A percentile compares a stretch with the other conserved stretches of the same genome.
Evolutionary conservation across 2,797 vertebrate genomes (phyloP).

Genomic region (Chromis chromis): DNA sequence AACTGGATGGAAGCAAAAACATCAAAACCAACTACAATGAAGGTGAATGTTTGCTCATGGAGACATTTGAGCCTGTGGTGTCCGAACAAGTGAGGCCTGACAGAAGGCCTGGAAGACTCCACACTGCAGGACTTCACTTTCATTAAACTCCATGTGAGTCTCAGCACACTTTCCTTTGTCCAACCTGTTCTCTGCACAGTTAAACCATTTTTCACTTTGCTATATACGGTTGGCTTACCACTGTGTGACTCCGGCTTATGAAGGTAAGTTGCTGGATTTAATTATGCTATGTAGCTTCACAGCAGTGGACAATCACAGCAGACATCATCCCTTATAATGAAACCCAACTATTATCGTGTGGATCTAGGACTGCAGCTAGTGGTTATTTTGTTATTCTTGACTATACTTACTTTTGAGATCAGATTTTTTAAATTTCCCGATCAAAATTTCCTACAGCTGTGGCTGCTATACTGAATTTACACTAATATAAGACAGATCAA

Average conservation of each 20-base stretch:
- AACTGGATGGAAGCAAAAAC: conserved; percentile 18
- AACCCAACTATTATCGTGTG: not conserved
- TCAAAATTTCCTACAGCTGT: not conserved
- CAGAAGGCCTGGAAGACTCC: conserved; percentile 51
- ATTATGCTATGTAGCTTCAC: conserved; percentile 30
- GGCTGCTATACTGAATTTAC: not conserved
- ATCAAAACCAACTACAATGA: conserved; percentile 5
- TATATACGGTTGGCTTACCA: conserved; percentile 12
- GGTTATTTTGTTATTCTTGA: not conserved
- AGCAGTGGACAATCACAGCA: not conserved
- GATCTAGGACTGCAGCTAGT: not conserved
- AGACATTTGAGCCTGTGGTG: conserved; percentile 31
- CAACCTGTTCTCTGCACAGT: conserved; percentile 40
- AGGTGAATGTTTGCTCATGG: conserved; percentile 8
- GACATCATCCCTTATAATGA: conserved; percentile 4
- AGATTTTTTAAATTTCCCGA: not conserved
- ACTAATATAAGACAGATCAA: not conserved
- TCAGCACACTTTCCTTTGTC: conserved; percentile 41
- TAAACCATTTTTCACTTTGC: conserved; percentile 29
- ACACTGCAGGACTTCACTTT: conserved; percentile 60
- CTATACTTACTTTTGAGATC: not conserved
- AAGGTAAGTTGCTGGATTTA: conserved; percentile 31
- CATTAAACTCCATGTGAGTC: conserved; percentile 62
- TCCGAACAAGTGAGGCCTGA: conserved; percentile 45
- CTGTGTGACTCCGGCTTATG: conserved; percentile 20